Evolutionary conservation across 2,797 vertebrate genomes (phyloP), one percentile per base, ranked within the genome.

Genomic region (Crenuchus spilurus): DNA sequence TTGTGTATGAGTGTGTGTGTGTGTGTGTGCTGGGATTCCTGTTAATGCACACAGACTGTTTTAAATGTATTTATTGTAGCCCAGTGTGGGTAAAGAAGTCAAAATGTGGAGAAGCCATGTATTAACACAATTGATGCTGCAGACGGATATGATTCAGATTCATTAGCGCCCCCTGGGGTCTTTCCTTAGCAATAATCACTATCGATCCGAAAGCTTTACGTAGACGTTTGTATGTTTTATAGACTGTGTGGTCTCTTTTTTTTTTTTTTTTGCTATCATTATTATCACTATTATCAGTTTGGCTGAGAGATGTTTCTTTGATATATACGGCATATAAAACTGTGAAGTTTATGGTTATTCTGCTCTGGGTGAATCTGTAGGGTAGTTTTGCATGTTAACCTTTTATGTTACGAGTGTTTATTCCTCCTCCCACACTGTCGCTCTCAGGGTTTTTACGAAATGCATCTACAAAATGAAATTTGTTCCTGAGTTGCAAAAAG

Each of bases 311-410:
- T 90, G 87, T 89, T 86, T 88, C 82, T 87, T 71, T 65, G 37
- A 75, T 84, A 79, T 82, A 84, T 82, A 83, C 89, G 83, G 70
- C 67, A 72, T 92, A 88, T 93, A 89, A 97, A 96, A 97, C 97
- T 99, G 96, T 99, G 96, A 99, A 95, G 92, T 94, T 92, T 95
- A n/a, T n/a, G n/a, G 92, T 96, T 94, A 89, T 95, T 93, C 94
- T 95, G 86, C 60, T 80, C 94, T 93, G 95, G 95, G 95, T 97
- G 95, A 96, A 91, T 96, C 94, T 88, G 80, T 96, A 96, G 96
- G 86, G 85, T 95, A 94, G 94, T 94, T 92, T 88, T 96, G 96
- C 96, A 97, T 98, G 96, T 96, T 94, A 92, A 90, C 92, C 92
- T 94, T 92, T 30, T 70, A 58, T 69, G 65, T 94, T 93, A 90